phyloP scores from a whole-genome alignment of 2,113 vertebrate species.

The Pelvicachromis taeniatus region DNA sequence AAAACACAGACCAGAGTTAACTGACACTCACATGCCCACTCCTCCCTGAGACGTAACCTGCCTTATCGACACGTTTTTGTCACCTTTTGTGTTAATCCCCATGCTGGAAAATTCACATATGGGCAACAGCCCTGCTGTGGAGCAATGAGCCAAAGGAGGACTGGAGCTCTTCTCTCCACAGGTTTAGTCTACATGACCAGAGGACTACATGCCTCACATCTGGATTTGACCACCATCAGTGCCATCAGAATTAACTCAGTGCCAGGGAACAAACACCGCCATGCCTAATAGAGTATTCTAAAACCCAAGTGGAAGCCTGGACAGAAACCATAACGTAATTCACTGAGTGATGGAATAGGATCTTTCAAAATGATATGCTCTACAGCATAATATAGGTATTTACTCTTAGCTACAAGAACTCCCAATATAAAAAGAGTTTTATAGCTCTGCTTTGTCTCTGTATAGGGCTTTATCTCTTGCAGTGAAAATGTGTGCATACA shows the following conservation, averaged over 20 bases:
- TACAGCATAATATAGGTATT: neutral
- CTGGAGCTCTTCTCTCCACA: constrained; percentile 47
- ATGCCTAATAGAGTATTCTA: neutral
- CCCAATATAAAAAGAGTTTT: neutral
- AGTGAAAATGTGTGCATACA: neutral
- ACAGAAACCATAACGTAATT: neutral
- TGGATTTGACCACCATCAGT: constrained; percentile 52
- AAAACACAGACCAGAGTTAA: neutral
- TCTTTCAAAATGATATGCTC: neutral
- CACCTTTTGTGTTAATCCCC: constrained; percentile 23
- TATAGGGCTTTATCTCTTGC: neutral
- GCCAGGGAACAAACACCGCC: neutral
- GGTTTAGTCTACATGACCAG: constrained; percentile 57
- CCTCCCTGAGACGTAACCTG: constrained; percentile 31
- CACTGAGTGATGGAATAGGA: neutral
- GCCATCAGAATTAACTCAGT: constrained; percentile 1
- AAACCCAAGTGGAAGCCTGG: neutral
- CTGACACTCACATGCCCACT: neutral
- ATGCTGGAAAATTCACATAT: constrained; percentile 61
- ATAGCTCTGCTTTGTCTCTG: neutral
- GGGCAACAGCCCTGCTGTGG: constrained; percentile 53
- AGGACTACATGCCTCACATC: constrained; percentile 54
- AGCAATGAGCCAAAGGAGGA: constrained; percentile 18
- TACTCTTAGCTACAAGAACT: neutral
- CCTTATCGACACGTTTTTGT: constrained; percentile 41